These are phyloP conservation scores for Iguana delicatissima DNA, from an alignment of 2,797 vertebrate genomes.

Conservation along the genomic window DNA sequence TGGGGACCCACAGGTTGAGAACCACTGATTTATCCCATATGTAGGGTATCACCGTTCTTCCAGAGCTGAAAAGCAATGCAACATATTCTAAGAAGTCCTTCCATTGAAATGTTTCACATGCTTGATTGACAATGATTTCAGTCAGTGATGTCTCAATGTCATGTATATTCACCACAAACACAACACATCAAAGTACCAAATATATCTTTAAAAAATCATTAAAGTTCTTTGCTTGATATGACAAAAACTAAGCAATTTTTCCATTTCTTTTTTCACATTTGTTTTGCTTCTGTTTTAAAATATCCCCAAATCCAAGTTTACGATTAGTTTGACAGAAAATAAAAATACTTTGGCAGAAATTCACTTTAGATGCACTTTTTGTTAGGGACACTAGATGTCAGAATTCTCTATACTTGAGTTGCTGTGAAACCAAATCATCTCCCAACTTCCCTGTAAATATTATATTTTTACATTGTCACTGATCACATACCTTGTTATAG, in stretches of 20 bases:
- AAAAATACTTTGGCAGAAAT: not conserved
- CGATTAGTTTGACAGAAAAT: not conserved
- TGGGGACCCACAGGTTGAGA: too few relatives aligned
- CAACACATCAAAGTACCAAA: not conserved
- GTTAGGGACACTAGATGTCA: slow-evolving; percentile 33
- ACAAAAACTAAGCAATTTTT: not conserved
- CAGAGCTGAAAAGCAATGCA: not conserved
- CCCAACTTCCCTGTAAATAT: not conserved
- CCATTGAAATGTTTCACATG: not conserved
- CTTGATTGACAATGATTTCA: not conserved
- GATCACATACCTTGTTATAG: not conserved
- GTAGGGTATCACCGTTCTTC: too few relatives aligned
- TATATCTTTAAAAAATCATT: not conserved
- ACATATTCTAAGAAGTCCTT: not conserved
- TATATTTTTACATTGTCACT: not conserved
- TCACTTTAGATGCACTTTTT: not conserved
- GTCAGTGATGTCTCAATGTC: not conserved
- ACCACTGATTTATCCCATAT: not conserved
- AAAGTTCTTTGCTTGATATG: not conserved
- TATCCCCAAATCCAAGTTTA: not conserved
- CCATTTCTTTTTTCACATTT: not conserved
- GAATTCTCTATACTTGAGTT: slow-evolving; percentile 14
- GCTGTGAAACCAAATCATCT: not conserved
- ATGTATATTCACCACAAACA: not conserved
- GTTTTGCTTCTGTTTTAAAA: not conserved